These are phyloP conservation scores for Epinephelus awoara DNA, from an alignment of 2,797 vertebrate species.

Conservation along the genomic window DNA sequence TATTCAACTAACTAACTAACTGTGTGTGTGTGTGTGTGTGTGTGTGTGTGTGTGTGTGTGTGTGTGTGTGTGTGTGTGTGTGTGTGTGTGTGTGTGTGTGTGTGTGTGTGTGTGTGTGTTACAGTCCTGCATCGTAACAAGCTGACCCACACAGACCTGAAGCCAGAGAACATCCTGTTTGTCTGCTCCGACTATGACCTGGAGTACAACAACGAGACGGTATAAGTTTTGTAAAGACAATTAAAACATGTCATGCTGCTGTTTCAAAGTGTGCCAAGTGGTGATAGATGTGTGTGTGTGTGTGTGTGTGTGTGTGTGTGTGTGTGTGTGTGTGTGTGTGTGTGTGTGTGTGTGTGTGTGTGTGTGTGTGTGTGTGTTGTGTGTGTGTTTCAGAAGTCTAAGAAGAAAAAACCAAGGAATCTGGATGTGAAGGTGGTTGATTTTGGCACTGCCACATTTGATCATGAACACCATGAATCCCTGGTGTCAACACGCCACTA, in stretches of 20 bases:
- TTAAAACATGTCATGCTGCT: background rate
- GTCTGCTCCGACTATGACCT: slow-evolving; percentile 91
- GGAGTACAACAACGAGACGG: slow-evolving; percentile 87
- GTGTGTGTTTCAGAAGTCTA: slow-evolving; percentile 82
- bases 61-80: slow-evolving; percentile 5
- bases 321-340: slow-evolving; percentile 10
- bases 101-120: background rate
- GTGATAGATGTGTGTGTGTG: background rate
- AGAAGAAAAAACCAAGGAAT: slow-evolving; percentile 88
- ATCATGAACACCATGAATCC: slow-evolving; percentile 94
- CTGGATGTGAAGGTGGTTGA: slow-evolving; percentile 96
- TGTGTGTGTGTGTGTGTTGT: slow-evolving; percentile 11
- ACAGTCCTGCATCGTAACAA: slow-evolving; percentile 95
- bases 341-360: no score
- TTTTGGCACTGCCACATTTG: slow-evolving; percentile 95
- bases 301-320: slow-evolving; percentile 14
- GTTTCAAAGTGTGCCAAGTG: background rate
- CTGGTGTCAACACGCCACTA: slow-evolving; percentile 96
- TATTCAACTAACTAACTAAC: background rate
- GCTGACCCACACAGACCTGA: slow-evolving; percentile 96
- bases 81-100: slow-evolving; percentile 1
- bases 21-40: background rate
- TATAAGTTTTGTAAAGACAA: slow-evolving; percentile 16
- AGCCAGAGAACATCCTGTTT: slow-evolving; percentile 98
- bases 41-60: background rate